Percentiles rank a stretch among this genome's conserved stretches.
Conservation (phyloP, 1,140 invertebrate genomes). For the Pomacea maculata region DNA sequence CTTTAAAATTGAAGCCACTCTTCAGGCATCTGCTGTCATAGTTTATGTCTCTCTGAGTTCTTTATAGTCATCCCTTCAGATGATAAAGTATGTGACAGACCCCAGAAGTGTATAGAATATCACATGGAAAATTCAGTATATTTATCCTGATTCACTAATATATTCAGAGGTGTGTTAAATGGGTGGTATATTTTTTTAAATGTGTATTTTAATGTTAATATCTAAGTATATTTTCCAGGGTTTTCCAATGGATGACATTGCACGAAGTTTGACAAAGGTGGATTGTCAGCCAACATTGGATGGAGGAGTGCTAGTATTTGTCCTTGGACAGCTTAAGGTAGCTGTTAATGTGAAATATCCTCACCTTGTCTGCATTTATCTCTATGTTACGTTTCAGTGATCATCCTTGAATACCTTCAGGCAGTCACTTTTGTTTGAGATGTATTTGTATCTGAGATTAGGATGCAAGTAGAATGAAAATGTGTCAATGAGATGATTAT, state of each 20-base stretch:
- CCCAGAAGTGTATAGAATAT: too few relatives aligned
- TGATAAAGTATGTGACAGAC: neutral
- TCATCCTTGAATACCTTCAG: slow-evolving; percentile 5
- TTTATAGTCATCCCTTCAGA: too few relatives aligned
- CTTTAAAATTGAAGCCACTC: too few relatives aligned
- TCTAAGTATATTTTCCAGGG: slow-evolving; percentile 71
- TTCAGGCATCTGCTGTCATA: too few relatives aligned
- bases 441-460: neutral
- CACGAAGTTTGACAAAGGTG: slow-evolving; percentile 88
- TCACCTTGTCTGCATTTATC: neutral
- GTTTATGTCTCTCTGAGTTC: too few relatives aligned
- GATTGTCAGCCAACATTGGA: slow-evolving; percentile 96
- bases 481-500: neutral
- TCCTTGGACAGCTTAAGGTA: slow-evolving; percentile 92
- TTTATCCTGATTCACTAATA: too few relatives aligned
- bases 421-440: slow-evolving; percentile 13
- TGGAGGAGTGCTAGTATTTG: slow-evolving; percentile 87
- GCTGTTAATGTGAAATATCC: slow-evolving; percentile 1
- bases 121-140: too few relatives aligned
- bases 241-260: slow-evolving; percentile 91
- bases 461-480: neutral
- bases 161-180: too few relatives aligned
- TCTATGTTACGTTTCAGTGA: slow-evolving; percentile 11
- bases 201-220: neutral
- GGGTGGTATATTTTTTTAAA: too few relatives aligned